phyloP scores from a whole-genome alignment of 2,888 invertebrate genomes.

The Nasonia oneida region DNA sequence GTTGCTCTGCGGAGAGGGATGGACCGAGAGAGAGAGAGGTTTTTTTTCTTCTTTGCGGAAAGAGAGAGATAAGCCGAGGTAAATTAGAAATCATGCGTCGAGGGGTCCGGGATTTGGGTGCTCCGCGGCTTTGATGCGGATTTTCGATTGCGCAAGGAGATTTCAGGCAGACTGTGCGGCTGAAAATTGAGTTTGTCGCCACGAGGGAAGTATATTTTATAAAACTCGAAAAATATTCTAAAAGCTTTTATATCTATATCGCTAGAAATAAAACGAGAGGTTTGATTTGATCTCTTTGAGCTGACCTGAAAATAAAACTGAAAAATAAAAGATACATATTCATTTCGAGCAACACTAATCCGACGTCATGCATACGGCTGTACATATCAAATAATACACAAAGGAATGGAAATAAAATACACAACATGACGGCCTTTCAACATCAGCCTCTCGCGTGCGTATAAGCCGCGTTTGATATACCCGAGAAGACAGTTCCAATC shows the following conservation, averaged over 20 bases:
- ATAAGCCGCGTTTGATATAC: background rate
- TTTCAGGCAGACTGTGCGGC: background rate
- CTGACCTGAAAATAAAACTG: too few species aligned
- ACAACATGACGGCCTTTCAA: background rate
- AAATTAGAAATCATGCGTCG: conserved; percentile 14
- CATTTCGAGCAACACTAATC: too few species aligned
- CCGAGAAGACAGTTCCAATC: conserved; percentile 9
- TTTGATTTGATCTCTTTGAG: too few species aligned
- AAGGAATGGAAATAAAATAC: background rate
- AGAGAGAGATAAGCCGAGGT: background rate
- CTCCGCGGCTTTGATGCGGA: background rate
- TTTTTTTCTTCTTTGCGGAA: background rate
- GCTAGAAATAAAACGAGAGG: too few species aligned
- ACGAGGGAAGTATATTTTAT: background rate
- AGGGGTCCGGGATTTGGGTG: background rate
- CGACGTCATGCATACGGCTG: too few species aligned
- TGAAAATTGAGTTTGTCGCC: background rate
- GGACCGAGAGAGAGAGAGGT: background rate
- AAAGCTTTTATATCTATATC: too few species aligned
- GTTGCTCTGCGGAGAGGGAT: background rate
- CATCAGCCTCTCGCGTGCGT: background rate
- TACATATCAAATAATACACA: too few species aligned
- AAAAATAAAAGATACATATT: too few species aligned
- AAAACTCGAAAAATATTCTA: background rate
- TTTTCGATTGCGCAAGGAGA: background rate